phyloP scores from a whole-genome alignment of 1,140 invertebrate species.

The Nasonia vitripennis region DNA sequence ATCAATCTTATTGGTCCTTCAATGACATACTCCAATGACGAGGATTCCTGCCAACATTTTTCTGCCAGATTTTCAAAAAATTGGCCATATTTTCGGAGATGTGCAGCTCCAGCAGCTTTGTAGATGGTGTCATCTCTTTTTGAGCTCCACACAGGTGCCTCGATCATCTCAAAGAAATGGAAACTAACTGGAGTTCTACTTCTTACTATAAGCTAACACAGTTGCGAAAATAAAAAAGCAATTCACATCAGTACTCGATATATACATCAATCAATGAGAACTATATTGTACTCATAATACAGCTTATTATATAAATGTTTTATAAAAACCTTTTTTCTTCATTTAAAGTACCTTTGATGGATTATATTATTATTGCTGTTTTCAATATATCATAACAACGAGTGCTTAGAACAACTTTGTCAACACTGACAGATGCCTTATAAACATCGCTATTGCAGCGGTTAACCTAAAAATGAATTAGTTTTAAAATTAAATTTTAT shows the following conservation, averaged over 20 bases:
- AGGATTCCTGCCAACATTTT: constrained; percentile 65
- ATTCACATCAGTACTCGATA: neutral
- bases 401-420: neutral
- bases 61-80: constrained; percentile 82
- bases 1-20: constrained; percentile 75
- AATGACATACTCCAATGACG: constrained; percentile 71
- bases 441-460: neutral
- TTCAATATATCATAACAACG: neutral
- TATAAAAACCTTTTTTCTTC: neutral
- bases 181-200: neutral
- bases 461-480: neutral
- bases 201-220: too few species aligned
- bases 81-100: constrained; percentile 81
- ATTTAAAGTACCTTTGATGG: neutral
- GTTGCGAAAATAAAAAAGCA: too few species aligned
- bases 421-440: neutral
- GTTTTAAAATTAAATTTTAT: too few species aligned
- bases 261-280: neutral
- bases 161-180: constrained; percentile 64
- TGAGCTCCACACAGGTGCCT: constrained; percentile 65
- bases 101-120: constrained; percentile 79
- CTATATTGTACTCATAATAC: too few species aligned
- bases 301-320: too few species aligned
- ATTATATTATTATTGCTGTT: too few species aligned
- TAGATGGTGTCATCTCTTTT: constrained; percentile 69